Conservation (phyloP, 1,140 invertebrate species). For the Zaprionus tsacasi region DNA sequence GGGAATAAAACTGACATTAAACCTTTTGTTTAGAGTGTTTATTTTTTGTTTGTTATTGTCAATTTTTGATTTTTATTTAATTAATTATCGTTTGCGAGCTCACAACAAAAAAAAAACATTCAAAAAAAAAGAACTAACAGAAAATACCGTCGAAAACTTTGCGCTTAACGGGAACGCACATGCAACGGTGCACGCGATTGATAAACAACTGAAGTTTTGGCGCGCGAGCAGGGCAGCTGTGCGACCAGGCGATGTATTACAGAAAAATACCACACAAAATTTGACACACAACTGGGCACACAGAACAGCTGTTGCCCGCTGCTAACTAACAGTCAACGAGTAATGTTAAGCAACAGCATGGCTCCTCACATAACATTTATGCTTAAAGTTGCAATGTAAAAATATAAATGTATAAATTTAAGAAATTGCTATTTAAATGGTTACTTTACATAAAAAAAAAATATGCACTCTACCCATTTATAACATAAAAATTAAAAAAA, state of each 20-base stretch:
- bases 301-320: constrained; percentile 7
- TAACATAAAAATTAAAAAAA: constrained; percentile 9
- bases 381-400: neutral
- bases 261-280: constrained; percentile 28
- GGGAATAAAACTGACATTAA: neutral
- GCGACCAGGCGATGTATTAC: constrained; percentile 17
- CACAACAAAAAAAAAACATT: constrained; percentile 37
- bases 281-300: neutral
- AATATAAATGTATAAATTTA: neutral
- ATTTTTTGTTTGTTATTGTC: constrained; percentile 18
- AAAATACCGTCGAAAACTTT: constrained; percentile 37
- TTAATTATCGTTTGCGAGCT: constrained; percentile 15
- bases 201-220: constrained; percentile 53
- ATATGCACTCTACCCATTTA: too few species aligned
- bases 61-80: constrained; percentile 31
- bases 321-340: neutral
- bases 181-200: constrained; percentile 42
- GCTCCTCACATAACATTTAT: constrained; percentile 15
- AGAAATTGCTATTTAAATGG: neutral
- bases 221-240: constrained; percentile 33
- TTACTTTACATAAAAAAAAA: too few species aligned
- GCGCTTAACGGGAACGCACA: constrained; percentile 39
- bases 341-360: constrained; percentile 8
- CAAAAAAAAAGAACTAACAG: constrained; percentile 42
- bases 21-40: constrained; percentile 12